phyloP scores from a whole-genome alignment of 23 tunicate species.

The Corella eumyota region DNA sequence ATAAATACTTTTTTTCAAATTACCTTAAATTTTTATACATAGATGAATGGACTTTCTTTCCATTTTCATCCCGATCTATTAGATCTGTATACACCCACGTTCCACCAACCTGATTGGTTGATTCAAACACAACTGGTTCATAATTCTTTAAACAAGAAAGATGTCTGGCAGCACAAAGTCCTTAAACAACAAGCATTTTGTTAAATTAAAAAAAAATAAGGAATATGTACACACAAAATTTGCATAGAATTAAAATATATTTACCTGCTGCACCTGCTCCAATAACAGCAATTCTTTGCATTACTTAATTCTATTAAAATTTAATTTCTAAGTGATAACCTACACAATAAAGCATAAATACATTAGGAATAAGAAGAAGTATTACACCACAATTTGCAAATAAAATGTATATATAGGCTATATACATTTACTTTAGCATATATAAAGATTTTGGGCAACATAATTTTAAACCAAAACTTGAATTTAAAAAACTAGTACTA shows the following conservation, averaged over 20 bases:
- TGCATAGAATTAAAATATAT: background rate
- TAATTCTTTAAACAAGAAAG: conserved; percentile 11
- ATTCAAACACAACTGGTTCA: conserved; percentile 37
- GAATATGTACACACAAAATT: background rate
- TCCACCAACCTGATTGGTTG: conserved; percentile 43
- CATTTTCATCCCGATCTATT: conserved; percentile 48
- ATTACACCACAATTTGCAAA: too few species aligned
- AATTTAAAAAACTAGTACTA: too few species aligned
- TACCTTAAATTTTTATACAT: conserved; percentile 65
- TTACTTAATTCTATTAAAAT: too few species aligned
- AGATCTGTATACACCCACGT: conserved; percentile 67
- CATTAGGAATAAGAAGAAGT: too few species aligned
- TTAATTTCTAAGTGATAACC: too few species aligned
- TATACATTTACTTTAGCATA: too few species aligned
- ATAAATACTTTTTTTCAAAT: too few species aligned
- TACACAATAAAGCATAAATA: too few species aligned
- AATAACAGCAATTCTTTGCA: background rate
- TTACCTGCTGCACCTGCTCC: conserved; percentile 1
- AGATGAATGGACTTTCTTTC: conserved; percentile 48
- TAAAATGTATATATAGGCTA: too few species aligned
- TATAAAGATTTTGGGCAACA: too few species aligned
- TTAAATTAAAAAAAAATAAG: background rate
- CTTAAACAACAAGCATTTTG: conserved; percentile 7
- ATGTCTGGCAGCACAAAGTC: conserved; percentile 67
- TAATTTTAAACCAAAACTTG: too few species aligned